Evolutionary conservation across 2,113 vertebrate genomes (phyloP), one percentile per base, ranked within the genome.

Genomic region (Galbula dea): DNA sequence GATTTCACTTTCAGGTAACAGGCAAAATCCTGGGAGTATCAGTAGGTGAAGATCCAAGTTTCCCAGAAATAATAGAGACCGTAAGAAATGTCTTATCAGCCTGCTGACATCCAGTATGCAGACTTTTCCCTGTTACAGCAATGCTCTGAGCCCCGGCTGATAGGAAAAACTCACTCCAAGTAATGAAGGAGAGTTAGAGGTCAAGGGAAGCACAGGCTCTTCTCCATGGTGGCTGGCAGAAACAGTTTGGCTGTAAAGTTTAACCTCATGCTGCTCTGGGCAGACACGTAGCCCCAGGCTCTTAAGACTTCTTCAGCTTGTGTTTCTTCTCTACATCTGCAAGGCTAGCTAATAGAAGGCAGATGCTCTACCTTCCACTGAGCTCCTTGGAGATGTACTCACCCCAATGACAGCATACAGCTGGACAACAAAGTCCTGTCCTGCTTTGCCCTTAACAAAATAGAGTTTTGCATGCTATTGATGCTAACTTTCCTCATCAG

Each of bases 161-260:
- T 11, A 68, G 83, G 21, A 87, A 16, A 51, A 65, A 61, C 39
- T 69, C 77, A 82, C 43, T 86, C 21, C 86, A 88, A 72, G 86
- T 16, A 81, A 46, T 30, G 26, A 30, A 80, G 67, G 73, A 93
- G 77, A 96, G 63, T 32, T 46, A 67, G 43, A 95, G 69, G 14
- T 74, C 21, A n/a, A 76, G 43, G 37, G 36, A 84, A 94, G 83
- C 14, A 5, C 59, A 59, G 54, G 66, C 48, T 93, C 36, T 78
- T 92, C 90, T 95, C 78, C 68, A 20, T 4, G 39, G 74, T 52
- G 68, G 75, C 94, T 92, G 82, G 63, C 65, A 87, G 78, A 65
- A 87, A 37, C 22, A 30, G 85, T n/a, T 14, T 57, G 49, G 67
- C 67, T 14, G 3, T 19, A 43, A 48, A 18, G 61, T 66, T 83